Percentiles rank a stretch among this genome's conserved stretches.
Conservation (phyloP, 2,113 vertebrate species). For the Falcunculus frontatus region DNA sequence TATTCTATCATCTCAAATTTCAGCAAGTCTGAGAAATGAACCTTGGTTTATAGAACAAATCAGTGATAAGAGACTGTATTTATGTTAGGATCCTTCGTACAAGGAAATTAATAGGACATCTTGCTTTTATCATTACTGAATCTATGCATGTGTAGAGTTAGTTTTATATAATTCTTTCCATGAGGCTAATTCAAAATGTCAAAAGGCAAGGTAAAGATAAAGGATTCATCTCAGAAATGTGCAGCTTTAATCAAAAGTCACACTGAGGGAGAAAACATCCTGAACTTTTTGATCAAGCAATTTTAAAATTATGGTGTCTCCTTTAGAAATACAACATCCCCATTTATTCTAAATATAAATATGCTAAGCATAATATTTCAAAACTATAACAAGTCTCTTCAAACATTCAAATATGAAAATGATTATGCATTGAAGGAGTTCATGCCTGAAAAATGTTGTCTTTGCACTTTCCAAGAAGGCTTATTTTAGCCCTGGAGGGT, state of each 20-base stretch:
- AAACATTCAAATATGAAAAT: conserved; percentile 27
- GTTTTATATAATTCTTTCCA: not conserved
- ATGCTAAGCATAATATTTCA: conserved; percentile 16
- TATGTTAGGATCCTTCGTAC: not conserved
- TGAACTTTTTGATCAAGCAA: conserved; percentile 14
- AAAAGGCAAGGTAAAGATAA: conserved; percentile 2
- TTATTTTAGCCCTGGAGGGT: conserved; percentile 1
- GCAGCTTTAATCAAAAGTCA: not conserved
- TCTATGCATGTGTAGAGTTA: not conserved
- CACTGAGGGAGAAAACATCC: not conserved
- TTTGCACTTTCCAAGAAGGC: conserved; percentile 6
- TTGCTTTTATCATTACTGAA: not conserved
- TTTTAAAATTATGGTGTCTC: not conserved
- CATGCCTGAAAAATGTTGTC: not conserved
- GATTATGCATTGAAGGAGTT: not conserved
- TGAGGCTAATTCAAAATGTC: conserved; percentile 6
- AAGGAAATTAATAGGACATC: conserved; percentile 13
- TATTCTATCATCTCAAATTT: not conserved
- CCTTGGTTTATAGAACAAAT: not conserved
- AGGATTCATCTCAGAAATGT: not conserved
- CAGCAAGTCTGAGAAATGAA: not conserved
- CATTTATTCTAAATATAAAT: conserved; percentile 30
- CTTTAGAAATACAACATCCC: not conserved
- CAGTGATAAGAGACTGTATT: not conserved
- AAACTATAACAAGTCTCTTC: not conserved